Percentiles rank a stretch among this genome's conserved stretches.
phyloP scores from a whole-genome alignment of 1,140 invertebrate genomes.

The Bradynema listronoti region DNA sequence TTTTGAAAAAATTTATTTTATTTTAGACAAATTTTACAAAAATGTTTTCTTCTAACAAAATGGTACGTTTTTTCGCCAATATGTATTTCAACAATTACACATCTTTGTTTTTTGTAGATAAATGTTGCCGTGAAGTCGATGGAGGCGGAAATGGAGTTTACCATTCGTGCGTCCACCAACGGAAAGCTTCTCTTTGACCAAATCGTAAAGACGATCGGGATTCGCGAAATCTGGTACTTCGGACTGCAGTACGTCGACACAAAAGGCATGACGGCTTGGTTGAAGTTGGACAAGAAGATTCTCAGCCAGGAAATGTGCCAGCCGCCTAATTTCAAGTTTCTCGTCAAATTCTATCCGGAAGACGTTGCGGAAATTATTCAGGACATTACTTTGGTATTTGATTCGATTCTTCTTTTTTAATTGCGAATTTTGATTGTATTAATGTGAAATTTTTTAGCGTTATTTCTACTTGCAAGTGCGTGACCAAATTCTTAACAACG shows the following conservation, averaged over 20 bases:
- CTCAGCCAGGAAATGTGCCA: slow-evolving; percentile 86
- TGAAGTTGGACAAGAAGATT: slow-evolving; percentile 82
- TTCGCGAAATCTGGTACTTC: slow-evolving; percentile 99
- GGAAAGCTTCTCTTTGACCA: slow-evolving; percentile 99
- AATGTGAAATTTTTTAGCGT: slow-evolving; percentile 57
- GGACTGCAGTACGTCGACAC: slow-evolving; percentile 96
- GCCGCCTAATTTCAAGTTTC: slow-evolving; percentile 94
- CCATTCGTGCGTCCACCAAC: slow-evolving; percentile 97
- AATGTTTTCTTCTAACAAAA: too few species aligned
- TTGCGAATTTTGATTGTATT: neutral
- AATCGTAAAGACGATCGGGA: slow-evolving; percentile 94
- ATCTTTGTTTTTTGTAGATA: neutral
- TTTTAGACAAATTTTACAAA: too few species aligned
- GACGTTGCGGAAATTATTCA: slow-evolving; percentile 58
- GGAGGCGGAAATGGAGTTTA: slow-evolving; percentile 76
- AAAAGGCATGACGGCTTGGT: slow-evolving; percentile 94
- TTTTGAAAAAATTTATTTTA: too few species aligned
- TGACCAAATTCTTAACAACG: slow-evolving; percentile 64
- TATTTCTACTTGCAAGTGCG: slow-evolving; percentile 67
- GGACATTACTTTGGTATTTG: slow-evolving; percentile 25
- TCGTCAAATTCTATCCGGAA: slow-evolving; percentile 99
- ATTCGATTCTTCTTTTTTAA: neutral
- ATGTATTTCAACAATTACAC: too few species aligned
- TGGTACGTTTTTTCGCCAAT: too few species aligned
- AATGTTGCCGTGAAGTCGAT: slow-evolving; percentile 1